Percentiles rank a stretch among this genome's conserved stretches.
phyloP scores from a whole-genome alignment of 2,888 invertebrate species.

The Pristionchus japonicus region DNA sequence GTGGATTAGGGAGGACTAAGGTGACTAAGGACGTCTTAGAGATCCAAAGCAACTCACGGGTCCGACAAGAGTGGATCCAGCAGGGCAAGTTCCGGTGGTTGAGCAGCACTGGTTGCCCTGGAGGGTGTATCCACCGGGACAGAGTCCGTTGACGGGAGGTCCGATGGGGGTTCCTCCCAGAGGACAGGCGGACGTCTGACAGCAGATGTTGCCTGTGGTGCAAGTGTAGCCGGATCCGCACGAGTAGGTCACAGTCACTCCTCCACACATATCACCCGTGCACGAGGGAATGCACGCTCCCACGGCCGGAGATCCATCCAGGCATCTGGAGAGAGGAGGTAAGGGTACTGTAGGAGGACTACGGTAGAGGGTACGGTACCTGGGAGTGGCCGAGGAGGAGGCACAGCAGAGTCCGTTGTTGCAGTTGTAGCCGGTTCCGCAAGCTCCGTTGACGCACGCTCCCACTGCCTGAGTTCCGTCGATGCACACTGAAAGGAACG shows the following conservation, averaged over 20 bases:
- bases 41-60: constrained; percentile 18
- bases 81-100: constrained; percentile 50
- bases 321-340: constrained; percentile 54
- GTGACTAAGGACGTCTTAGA: constrained; percentile 49
- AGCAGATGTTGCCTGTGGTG: constrained; percentile 74
- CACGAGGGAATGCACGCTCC: constrained; percentile 68
- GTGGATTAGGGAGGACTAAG: not conserved
- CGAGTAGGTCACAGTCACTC: constrained; percentile 60
- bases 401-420: constrained; percentile 74
- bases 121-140: constrained; percentile 70
- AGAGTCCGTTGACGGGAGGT: constrained; percentile 73
- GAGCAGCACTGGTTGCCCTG: constrained; percentile 68
- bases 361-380: constrained; percentile 37
- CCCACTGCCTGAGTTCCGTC: constrained; percentile 75
- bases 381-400: constrained; percentile 67
- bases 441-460: constrained; percentile 74
- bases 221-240: constrained; percentile 74
- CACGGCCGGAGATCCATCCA: constrained; percentile 70
- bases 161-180: constrained; percentile 69
- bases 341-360: constrained; percentile 47
- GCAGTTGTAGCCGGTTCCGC: constrained; percentile 75
- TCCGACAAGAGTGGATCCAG: constrained; percentile 24
- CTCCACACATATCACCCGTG: constrained; percentile 64
- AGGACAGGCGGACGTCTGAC: constrained; percentile 71
- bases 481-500: constrained; percentile 66